These are phyloP conservation scores for Triplophysa yarkandensis DNA, from an alignment of 2,797 vertebrate genomes.

Conservation along the genomic window DNA sequence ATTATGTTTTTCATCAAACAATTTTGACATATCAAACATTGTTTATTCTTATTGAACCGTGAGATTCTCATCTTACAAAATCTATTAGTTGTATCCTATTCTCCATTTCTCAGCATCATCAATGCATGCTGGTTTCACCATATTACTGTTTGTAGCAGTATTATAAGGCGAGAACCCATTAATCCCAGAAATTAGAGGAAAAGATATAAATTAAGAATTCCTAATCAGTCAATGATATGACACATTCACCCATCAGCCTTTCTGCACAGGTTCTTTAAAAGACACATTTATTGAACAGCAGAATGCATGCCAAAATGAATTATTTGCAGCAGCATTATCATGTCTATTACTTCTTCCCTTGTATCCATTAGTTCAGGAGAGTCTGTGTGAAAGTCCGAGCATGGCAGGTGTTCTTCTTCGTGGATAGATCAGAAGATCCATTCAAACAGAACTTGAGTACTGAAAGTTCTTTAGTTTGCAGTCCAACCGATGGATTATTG, in stretches of 20 bases:
- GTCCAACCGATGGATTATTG: slow-evolving; percentile 21
- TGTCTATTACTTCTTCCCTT: slow-evolving; percentile 73
- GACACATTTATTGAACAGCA: slow-evolving; percentile 88
- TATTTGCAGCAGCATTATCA: slow-evolving; percentile 85
- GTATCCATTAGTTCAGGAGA: slow-evolving; percentile 64
- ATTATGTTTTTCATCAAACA: too few species aligned
- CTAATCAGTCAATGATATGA: slow-evolving; percentile 30
- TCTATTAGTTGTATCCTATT: background rate
- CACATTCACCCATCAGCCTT: background rate
- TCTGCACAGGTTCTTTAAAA: slow-evolving; percentile 69
- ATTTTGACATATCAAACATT: too few species aligned
- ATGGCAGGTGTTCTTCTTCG: slow-evolving; percentile 45
- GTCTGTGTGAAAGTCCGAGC: slow-evolving; percentile 18
- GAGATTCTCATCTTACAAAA: background rate
- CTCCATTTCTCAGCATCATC: background rate
- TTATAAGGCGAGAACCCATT: background rate
- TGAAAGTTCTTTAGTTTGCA: slow-evolving; percentile 56
- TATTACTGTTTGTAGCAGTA: slow-evolving; percentile 6
- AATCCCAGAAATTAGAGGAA: background rate
- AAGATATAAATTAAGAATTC: slow-evolving; percentile 4
- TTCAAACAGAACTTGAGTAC: slow-evolving; percentile 50
- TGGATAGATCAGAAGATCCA: background rate
- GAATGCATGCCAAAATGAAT: slow-evolving; percentile 87
- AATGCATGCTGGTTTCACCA: background rate
- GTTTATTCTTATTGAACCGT: background rate